Base-by-base conservation (phyloP, 2,888 invertebrate genomes). In the Kuschelorhynchus macadamiae region DNA sequence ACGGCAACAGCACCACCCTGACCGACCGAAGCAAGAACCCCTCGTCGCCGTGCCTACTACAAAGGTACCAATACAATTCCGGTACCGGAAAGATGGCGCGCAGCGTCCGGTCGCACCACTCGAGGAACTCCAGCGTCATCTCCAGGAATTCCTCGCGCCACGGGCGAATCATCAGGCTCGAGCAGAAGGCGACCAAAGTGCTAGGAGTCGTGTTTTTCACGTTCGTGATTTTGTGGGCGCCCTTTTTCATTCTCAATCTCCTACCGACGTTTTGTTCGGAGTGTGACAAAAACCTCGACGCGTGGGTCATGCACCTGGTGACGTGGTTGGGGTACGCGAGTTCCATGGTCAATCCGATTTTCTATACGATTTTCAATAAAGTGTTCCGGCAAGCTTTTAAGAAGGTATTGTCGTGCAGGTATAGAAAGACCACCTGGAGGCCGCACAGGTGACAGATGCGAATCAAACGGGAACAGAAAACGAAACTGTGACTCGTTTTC, bases 101-200 rank as follows among this genome's bases (percentile, higher is more conserved):
- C 75, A 78, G 87, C 87, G 71, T 89, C 3, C 87, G 92, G 61
- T 87, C 90, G 0, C 92, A 92, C 78, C 92, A 92, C 81, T 91
- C 92, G 9, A 86, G 93, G 59, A 93, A 92, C 74, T 93, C 93
- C 16, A 93, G 92, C 81, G 91, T 94, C 0, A 90, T 93, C 53
- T 93, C 93, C 4, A 86, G 93, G 60, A 93, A 92, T 78, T 93
- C 92, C 0, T 92, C 92, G 0, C 87, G 94, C 0, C 94, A 94
- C 78, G 94, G 94, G 0, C 86, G 94, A 65, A 94, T 92, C 77
- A 89, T 97, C 57, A 88, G 94, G 2, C 87, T 96, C 56, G 97
- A 98, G 81, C 97, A 97, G 81, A 97, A 97, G 82, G 98, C 98
- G 0, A 97, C 97, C 9, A 96, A 97, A 85, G 97, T 97, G 2